Evolutionary conservation across 1,140 invertebrate species (phyloP).

Genomic region (Drosophila lini): DNA sequence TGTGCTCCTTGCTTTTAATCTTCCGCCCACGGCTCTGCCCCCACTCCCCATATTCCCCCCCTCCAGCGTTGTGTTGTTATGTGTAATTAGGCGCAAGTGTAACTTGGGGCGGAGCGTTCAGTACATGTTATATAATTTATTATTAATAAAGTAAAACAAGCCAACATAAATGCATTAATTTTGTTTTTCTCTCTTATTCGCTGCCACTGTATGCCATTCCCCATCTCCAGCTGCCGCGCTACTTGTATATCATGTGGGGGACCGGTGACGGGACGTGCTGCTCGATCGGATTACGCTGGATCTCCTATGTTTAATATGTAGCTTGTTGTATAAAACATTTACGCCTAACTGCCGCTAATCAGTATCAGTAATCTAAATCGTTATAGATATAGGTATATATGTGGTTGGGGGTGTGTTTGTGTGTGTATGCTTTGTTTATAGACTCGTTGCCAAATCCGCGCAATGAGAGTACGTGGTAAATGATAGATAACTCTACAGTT

Average conservation of each 20-base stretch:
- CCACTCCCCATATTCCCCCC: background rate
- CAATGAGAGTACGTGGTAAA: constrained; percentile 27
- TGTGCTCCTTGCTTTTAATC: constrained; percentile 49
- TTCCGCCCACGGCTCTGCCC: constrained; percentile 16
- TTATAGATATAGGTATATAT: constrained; percentile 33
- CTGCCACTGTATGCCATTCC: constrained; percentile 7
- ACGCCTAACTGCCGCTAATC: constrained; percentile 33
- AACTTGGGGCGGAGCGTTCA: constrained; percentile 59
- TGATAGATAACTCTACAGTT: constrained; percentile 36
- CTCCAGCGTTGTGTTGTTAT: constrained; percentile 59
- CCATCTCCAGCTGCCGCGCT: constrained; percentile 2
- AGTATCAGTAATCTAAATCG: constrained; percentile 29
- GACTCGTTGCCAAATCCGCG: constrained; percentile 23
- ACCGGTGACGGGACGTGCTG: constrained; percentile 21
- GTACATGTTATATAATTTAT: constrained; percentile 81
- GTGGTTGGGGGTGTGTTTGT: constrained; percentile 3
- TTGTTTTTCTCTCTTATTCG: constrained; percentile 25
- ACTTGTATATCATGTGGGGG: constrained; percentile 20
- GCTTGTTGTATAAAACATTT: constrained; percentile 43
- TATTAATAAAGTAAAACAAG: constrained; percentile 80
- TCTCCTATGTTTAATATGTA: constrained; percentile 38
- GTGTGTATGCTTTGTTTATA: constrained; percentile 23
- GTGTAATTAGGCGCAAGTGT: constrained; percentile 65
- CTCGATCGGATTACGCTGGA: constrained; percentile 24
- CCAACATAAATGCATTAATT: constrained; percentile 54